A percentile compares a stretch with the other conserved stretches of the same genome.
Evolutionary conservation across 1,140 invertebrate genomes (phyloP).

Genomic region (Polypedilum vanderplanki): DNA sequence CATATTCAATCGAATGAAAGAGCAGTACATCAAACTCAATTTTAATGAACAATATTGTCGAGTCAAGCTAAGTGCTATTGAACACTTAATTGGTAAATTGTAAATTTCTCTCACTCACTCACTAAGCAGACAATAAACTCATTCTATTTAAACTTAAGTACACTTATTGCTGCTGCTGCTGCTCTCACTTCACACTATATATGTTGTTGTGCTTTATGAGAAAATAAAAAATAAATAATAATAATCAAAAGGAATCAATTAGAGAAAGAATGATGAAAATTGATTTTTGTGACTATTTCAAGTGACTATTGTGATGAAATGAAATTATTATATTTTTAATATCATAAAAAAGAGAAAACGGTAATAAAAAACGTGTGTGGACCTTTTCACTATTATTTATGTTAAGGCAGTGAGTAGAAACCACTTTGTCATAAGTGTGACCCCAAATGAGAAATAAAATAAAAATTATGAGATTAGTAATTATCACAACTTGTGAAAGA

Average conservation of each 20-base stretch:
- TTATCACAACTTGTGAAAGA: neutral
- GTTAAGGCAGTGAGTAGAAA: neutral
- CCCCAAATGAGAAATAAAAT: neutral
- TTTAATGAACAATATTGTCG: slow-evolving; percentile 1
- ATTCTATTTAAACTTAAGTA: neutral
- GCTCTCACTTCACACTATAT: neutral
- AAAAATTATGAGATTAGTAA: neutral
- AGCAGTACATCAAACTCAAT: neutral
- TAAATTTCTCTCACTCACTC: neutral
- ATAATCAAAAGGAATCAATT: slow-evolving; percentile 25
- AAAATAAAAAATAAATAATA: neutral
- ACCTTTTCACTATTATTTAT: too few relatives aligned
- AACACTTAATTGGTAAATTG: slow-evolving; percentile 26
- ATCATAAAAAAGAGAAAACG: neutral
- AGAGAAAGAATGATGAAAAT: neutral
- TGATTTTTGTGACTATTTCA: slow-evolving; percentile 9
- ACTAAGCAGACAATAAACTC: neutral
- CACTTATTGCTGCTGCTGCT: neutral
- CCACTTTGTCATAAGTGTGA: slow-evolving; percentile 20
- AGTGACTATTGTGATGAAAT: neutral
- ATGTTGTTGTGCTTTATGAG: neutral
- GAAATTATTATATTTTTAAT: neutral
- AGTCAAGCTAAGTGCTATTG: slow-evolving; percentile 23
- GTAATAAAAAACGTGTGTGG: neutral
- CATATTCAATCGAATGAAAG: neutral